These are phyloP conservation scores for Biston stratarius DNA, from an alignment of 2,888 invertebrate genomes.

Conservation along the genomic window DNA sequence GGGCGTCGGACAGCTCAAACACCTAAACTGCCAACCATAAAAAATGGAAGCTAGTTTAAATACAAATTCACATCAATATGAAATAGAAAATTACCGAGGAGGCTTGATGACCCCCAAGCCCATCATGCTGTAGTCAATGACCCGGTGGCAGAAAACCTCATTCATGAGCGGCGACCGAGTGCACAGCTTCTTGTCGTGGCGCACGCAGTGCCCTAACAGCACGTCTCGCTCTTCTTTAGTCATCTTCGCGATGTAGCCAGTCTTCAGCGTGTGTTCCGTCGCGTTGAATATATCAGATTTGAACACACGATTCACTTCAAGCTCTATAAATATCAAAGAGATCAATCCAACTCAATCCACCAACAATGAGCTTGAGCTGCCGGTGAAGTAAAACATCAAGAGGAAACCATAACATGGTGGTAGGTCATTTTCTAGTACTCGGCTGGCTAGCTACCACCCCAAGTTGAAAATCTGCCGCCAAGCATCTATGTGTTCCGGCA, in stretches of 20 bases:
- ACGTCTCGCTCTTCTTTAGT: constrained; percentile 82
- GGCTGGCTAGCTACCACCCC: no score
- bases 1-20: no score
- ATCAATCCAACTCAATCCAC: no score
- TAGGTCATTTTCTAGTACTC: no score
- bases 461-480: no score
- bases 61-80: no score
- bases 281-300: constrained; percentile 87
- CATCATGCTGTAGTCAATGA: constrained; percentile 87
- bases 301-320: constrained; percentile 87
- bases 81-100: constrained; percentile 58
- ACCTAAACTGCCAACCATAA: no score
- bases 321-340: constrained; percentile 68
- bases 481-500: no score
- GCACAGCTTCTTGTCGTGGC: constrained; percentile 84
- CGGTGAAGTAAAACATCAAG: no score
- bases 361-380: no score
- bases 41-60: no score
- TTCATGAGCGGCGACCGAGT: constrained; percentile 86
- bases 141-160: constrained; percentile 84
- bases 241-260: constrained; percentile 71
- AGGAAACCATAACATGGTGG: no score
- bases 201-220: constrained; percentile 82
- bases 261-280: constrained; percentile 78
- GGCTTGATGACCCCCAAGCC: constrained; percentile 81